Conservation (phyloP, 2,888 invertebrate species). For the Magallana nippona region DNA sequence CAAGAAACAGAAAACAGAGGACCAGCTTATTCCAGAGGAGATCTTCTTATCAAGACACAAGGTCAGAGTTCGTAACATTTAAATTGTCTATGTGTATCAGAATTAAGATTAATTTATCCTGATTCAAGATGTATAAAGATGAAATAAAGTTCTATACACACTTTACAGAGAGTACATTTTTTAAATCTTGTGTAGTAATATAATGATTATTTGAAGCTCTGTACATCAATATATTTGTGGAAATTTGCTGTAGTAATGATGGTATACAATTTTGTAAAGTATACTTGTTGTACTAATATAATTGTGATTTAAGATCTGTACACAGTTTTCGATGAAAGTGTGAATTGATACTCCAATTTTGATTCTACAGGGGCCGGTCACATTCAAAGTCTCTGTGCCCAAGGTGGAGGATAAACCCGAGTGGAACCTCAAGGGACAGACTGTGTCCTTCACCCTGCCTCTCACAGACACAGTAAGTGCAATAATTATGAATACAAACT, state of each 20-base stretch:
- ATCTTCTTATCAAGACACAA: constrained; percentile 83
- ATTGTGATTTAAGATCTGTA: too few relatives aligned
- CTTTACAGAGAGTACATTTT: too few relatives aligned
- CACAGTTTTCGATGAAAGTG: not conserved
- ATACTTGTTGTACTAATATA: too few relatives aligned
- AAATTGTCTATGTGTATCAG: not conserved
- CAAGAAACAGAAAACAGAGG: constrained; percentile 95
- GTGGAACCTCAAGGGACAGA: constrained; percentile 96
- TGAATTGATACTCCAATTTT: not conserved
- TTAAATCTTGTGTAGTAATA: too few relatives aligned
- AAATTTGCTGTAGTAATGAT: too few relatives aligned
- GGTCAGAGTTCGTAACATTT: constrained; percentile 51
- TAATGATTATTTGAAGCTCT: too few relatives aligned
- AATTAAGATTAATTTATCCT: too few relatives aligned
- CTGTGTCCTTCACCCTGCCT: constrained; percentile 88
- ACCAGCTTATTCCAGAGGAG: constrained; percentile 93
- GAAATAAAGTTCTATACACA: too few relatives aligned
- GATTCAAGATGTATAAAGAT: too few relatives aligned
- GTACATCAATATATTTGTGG: too few relatives aligned
- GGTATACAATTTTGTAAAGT: too few relatives aligned
- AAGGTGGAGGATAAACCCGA: constrained; percentile 92
- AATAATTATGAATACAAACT: too few relatives aligned
- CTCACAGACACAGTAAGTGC: constrained; percentile 85
- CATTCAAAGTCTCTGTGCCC: constrained; percentile 91
- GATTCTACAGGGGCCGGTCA: constrained; percentile 85